Base-by-base conservation (phyloP, 2,888 invertebrate genomes). In the Rhamphomyia laevipes region DNA sequence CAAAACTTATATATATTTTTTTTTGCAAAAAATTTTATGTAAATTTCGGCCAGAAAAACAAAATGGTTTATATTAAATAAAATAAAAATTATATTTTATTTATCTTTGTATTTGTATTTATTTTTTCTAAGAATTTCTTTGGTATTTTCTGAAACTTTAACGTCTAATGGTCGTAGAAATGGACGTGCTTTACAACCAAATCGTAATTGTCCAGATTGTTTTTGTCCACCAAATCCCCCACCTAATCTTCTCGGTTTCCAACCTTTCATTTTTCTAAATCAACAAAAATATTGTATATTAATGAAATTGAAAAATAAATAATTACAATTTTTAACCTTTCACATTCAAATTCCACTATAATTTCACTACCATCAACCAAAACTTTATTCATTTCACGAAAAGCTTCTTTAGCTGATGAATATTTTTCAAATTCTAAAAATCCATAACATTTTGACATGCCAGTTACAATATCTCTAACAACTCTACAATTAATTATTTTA, bases 181-280 rank as follows among this genome's bases (percentile, higher is more conserved):
- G 87, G 88, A 58, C 86, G 73, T 48, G 84, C 84, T 57, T 78
- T 75, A 43, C 92, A 84, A 2, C 92, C 92, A 72, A 92, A 93
- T 51, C 92, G 69, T 40, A 92, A 72, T 63, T 93, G 92, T 0
- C 92, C 92, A 0, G 91, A 85, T 66, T 88, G 86, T 60, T 86
- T 89, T 55, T 76, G 78, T 0, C 92, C 92, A 4, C 89, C 89
- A 62, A 90, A 84, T 13, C 92, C 92, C 15, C 92, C 92, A 4
- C 92, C 92, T 7, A 91, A 71, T 54, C 92, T 70, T 54, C 92
- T 74, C 3, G 92, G 92, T 62, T 81, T 79, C 92, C 92, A 92
- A 2, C 88, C 88, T 50, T 74, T 74, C 59, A 88, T 63, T 10
- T 69, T 70, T 53, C 55, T 55, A 35, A 47, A 46, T 41, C 15